Percentiles rank a stretch among this genome's conserved stretches.
Conservation (phyloP, 2,888 invertebrate species). For the Drosophila yooni region DNA sequence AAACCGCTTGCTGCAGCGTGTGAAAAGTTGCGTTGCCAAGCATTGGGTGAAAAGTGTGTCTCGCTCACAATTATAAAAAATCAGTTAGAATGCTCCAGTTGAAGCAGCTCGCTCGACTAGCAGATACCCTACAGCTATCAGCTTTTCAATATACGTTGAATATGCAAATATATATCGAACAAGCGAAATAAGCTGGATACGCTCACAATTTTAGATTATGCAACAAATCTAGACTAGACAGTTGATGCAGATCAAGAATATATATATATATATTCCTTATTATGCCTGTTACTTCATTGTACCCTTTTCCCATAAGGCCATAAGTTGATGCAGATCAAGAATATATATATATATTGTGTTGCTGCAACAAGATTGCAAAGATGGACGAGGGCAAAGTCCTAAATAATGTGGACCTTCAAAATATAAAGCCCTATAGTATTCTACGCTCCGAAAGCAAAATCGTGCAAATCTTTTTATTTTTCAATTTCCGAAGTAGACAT, state of each 20-base stretch:
- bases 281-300: neutral
- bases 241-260: neutral
- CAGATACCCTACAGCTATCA: neutral
- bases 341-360: neutral
- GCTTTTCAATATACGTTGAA: neutral
- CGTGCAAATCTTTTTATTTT: neutral
- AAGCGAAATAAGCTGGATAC: neutral
- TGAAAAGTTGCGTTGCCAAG: constrained; percentile 45
- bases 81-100: neutral
- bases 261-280: neutral
- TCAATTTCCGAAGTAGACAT: neutral
- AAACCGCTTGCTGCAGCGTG: constrained; percentile 28
- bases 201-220: neutral
- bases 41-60: constrained; percentile 42
- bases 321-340: too few relatives aligned
- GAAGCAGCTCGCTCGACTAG: neutral
- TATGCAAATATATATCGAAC: neutral
- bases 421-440: neutral
- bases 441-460: neutral
- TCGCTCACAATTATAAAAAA: neutral
- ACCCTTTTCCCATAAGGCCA: fast-evolving
- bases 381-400: neutral
- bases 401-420: neutral
- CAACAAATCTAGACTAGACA: neutral
- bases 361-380: neutral